Evolutionary conservation across 2,113 vertebrate species (phyloP).

Genomic region (Tragelaphus scriptus): DNA sequence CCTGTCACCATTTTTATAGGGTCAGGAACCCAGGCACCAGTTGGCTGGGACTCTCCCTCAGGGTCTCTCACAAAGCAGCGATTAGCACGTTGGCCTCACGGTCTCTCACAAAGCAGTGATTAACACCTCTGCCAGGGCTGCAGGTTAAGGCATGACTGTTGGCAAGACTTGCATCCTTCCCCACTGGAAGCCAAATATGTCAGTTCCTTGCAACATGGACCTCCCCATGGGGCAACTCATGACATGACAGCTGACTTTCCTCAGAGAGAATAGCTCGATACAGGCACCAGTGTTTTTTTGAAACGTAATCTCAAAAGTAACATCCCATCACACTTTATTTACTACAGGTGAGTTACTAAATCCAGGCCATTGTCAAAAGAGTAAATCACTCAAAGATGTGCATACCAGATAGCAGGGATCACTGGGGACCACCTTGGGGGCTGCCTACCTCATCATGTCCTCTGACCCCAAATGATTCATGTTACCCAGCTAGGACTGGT

Average conservation of each 20-base stretch:
- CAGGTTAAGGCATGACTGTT: neutral
- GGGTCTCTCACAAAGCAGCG: neutral
- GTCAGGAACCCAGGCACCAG: neutral
- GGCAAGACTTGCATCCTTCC: neutral
- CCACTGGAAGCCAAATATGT: neutral
- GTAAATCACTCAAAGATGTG: neutral
- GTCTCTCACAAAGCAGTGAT: neutral
- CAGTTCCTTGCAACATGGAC: neutral
- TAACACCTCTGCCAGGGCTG: too few relatives aligned
- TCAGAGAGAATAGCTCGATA: neutral
- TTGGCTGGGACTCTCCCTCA: neutral
- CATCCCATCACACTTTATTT: neutral
- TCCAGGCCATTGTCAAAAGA: neutral
- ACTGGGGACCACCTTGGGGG: too few relatives aligned
- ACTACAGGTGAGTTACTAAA: neutral
- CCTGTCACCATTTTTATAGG: neutral
- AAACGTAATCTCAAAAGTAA: neutral
- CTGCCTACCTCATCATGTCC: neutral
- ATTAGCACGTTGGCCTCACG: neutral
- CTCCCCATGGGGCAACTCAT: neutral
- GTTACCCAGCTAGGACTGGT: neutral
- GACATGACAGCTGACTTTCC: neutral
- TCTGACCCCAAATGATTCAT: neutral
- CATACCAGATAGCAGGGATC: neutral
- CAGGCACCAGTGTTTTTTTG: rapidly evolving